A percentile compares a stretch with the other conserved stretches of the same genome.
phyloP scores from a whole-genome alignment of 1,140 invertebrate species.

The Drosophila yakuba region DNA sequence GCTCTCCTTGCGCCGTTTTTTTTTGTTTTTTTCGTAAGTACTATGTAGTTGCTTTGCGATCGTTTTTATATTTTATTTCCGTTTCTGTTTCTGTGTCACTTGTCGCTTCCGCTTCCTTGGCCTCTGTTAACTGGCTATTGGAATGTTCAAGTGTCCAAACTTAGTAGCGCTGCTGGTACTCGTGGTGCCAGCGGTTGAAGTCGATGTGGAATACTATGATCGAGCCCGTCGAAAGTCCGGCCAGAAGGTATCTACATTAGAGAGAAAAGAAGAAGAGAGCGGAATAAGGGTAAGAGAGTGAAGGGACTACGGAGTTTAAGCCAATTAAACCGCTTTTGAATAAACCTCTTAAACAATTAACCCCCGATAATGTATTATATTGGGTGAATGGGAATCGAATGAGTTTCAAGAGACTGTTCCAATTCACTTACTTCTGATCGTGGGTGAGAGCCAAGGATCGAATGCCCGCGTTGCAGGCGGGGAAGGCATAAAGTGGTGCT shows the following conservation, averaged over 20 bases:
- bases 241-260: conserved; percentile 93
- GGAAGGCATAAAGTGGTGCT: conserved; percentile 98
- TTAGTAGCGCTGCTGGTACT: conserved; percentile 97
- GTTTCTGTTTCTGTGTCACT: background rate
- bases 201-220: conserved; percentile 99
- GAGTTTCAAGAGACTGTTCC: background rate
- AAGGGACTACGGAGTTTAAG: background rate
- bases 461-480: conserved; percentile 97
- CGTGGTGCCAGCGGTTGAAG: conserved; percentile 99
- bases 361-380: no score
- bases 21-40: conserved; percentile 43
- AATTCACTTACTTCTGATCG: conserved; percentile 95
- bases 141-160: conserved; percentile 1
- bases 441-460: conserved; percentile 96
- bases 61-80: conserved; percentile 1
- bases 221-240: conserved; percentile 97
- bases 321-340: no score
- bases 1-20: background rate
- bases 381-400: background rate
- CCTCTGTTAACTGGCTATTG: conserved; percentile 28
- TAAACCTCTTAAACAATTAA: no score
- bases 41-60: conserved; percentile 31
- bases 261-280: conserved; percentile 7
- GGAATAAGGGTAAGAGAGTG: background rate
- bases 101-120: conserved; percentile 14